Percentiles rank a stretch among this genome's conserved stretches.
Conservation (phyloP, 2,797 vertebrate genomes). For the Triplophysa bombifrons region DNA sequence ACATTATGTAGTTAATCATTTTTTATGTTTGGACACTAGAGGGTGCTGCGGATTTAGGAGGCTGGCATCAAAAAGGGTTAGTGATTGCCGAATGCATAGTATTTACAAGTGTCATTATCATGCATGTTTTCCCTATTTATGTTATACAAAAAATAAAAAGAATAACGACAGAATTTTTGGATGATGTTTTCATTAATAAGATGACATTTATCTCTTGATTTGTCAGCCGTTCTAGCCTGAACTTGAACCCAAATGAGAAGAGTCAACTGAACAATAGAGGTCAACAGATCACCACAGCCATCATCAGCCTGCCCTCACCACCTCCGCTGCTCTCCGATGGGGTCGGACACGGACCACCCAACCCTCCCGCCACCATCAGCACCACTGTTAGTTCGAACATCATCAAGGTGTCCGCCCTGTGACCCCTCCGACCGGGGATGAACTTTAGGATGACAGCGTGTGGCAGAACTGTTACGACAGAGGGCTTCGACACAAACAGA, state of each 20-base stretch:
- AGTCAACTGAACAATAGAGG: constrained; percentile 89
- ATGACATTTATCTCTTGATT: background rate
- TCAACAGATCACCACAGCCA: constrained; percentile 93
- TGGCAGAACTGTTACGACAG: constrained; percentile 16
- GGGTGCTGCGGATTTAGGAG: constrained; percentile 1
- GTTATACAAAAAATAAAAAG: too few species aligned
- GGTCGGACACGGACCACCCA: constrained; percentile 75
- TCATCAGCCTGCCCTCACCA: constrained; percentile 94
- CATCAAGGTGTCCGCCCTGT: constrained; percentile 95
- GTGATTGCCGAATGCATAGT: background rate
- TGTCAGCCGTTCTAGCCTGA: constrained; percentile 90
- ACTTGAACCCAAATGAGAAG: constrained; percentile 86
- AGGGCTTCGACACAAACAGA: constrained; percentile 23
- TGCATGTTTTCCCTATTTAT: background rate
- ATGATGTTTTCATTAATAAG: too few species aligned
- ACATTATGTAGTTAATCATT: background rate
- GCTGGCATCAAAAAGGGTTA: background rate
- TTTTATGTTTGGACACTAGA: constrained; percentile 24
- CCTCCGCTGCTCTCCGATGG: constrained; percentile 82
- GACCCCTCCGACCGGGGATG: constrained; percentile 81
- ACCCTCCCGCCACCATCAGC: constrained; percentile 75
- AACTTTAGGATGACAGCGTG: constrained; percentile 18
- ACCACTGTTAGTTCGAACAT: constrained; percentile 83
- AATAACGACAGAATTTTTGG: background rate
- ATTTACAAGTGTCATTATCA: too few species aligned